Conservation (phyloP, 1,140 invertebrate species). For the Drosophila ananassae region DNA sequence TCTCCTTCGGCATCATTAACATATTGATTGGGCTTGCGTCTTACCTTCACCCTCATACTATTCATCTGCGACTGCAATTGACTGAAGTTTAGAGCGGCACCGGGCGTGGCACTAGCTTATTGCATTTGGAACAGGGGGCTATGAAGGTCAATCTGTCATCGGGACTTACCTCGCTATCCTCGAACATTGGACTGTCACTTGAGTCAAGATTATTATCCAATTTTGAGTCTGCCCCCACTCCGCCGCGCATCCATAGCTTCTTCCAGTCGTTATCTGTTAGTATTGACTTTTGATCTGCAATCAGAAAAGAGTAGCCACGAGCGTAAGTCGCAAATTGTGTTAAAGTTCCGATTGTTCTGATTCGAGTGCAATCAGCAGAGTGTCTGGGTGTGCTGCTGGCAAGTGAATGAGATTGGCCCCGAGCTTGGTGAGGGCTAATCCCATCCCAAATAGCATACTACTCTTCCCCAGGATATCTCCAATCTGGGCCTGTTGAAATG, state of each 20-base stretch:
- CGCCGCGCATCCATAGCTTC: conserved; percentile 83
- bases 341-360: conserved; percentile 35
- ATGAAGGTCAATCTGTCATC: conserved; percentile 13
- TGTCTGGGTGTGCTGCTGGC: conserved; percentile 12
- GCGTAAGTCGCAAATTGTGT: conserved; percentile 53
- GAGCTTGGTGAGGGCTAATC: neutral
- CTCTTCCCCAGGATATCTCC: neutral
- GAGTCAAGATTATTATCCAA: conserved; percentile 83
- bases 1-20: conserved; percentile 40
- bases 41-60: neutral
- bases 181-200: conserved; percentile 83
- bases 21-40: conserved; percentile 32
- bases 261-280: conserved; percentile 84
- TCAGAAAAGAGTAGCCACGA: conserved; percentile 37
- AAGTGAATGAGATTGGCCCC: conserved; percentile 27
- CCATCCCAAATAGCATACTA: neutral
- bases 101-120: conserved; percentile 43
- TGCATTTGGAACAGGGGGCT: conserved; percentile 26
- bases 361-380: conserved; percentile 48
- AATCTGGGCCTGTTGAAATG: conserved; percentile 57
- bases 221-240: conserved; percentile 81
- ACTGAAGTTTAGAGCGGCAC: conserved; percentile 63
- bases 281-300: conserved; percentile 84
- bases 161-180: conserved; percentile 83
- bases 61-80: conserved; percentile 27